Base-by-base conservation (phyloP, 2,888 invertebrate species). In the Aphidius colemani region DNA sequence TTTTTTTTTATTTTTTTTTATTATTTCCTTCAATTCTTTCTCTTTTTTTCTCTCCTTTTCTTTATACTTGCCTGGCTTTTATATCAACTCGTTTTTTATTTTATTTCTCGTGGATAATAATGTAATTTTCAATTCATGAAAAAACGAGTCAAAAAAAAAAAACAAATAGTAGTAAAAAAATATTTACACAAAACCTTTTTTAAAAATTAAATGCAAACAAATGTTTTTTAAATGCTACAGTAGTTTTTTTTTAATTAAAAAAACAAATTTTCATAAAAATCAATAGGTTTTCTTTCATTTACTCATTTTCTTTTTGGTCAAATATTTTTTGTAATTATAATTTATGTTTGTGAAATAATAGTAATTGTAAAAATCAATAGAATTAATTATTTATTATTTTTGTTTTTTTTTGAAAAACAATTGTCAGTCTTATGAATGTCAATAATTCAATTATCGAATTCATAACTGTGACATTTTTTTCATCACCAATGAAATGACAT, bases 391-490 rank as follows among this genome's bases (percentile, higher is more conserved):
- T 18, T n/a, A n/a, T n/a, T n/a, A n/a, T n/a, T n/a, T n/a, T n/a
- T n/a, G n/a, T n/a, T 18, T 18, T 18, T 18, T 18, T 30, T 30
- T 30, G 30, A 5, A 30, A 30, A 30, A 30, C 49, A 59, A 59
- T 57, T 57, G 30, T 9, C 61, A 61, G 55, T 55, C 18, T 53
- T 48, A 41, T 55, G 7, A 61, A 61, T 48, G 53, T n/a, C 53
- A 39, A 40, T 61, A 61, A 61, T 49, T 49, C 43, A 55, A 61
- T 61, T 61, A 61, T 13, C 53, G 55, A 30, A 30, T 30, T 30
- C 5, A 30, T 30, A 30, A 30, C 3, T 30, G 30, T 30, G 30
- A 2, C 30, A 5, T 30, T 30, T 30, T 30, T 3, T 30, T 30
- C 30, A 30, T 30, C 30, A 4, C 3, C 5, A 30, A 30, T 30